Percentiles rank a stretch among this genome's conserved stretches.
Conservation (phyloP, 2,888 invertebrate genomes). For the Auanema sp. region DNA sequence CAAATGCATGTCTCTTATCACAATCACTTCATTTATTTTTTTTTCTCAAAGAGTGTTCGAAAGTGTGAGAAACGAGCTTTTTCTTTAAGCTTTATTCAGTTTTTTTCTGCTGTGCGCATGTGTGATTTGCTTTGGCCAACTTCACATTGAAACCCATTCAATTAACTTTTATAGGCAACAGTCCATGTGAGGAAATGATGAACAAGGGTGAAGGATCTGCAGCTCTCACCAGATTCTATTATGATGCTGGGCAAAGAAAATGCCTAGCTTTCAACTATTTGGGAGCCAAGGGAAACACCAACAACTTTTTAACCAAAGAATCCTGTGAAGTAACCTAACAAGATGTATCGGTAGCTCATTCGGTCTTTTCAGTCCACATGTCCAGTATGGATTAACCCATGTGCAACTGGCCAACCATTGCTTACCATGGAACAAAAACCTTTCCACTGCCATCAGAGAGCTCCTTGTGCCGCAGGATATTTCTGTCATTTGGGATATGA, state of each 20-base stretch:
- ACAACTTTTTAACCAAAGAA: slow-evolving; percentile 55
- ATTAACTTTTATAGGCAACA: slow-evolving; percentile 27
- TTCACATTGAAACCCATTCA: not conserved
- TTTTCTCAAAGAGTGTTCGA: too few species aligned
- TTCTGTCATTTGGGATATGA: slow-evolving; percentile 61
- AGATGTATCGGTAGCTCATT: slow-evolving; percentile 9
- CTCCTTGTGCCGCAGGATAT: slow-evolving; percentile 35
- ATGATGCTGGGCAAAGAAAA: slow-evolving; percentile 43
- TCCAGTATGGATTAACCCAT: slow-evolving; percentile 60
- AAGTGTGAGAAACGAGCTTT: too few species aligned
- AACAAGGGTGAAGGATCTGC: slow-evolving; percentile 51
- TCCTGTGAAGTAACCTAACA: slow-evolving; percentile 49
- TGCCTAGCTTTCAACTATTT: slow-evolving; percentile 58
- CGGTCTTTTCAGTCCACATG: slow-evolving; percentile 34
- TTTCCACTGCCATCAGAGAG: slow-evolving; percentile 44
- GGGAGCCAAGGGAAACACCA: slow-evolving; percentile 56
- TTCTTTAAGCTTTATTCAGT: too few species aligned
- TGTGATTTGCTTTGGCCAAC: slow-evolving; percentile 5
- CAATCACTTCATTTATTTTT: too few species aligned
- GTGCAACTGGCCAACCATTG: slow-evolving; percentile 52
- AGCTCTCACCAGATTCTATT: slow-evolving; percentile 50
- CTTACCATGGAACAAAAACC: slow-evolving; percentile 41
- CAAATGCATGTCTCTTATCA: too few species aligned
- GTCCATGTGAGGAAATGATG: slow-evolving; percentile 55
- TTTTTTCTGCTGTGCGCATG: too few species aligned